Conservation (phyloP, 2,888 invertebrate species). For the Rapana venosa region DNA sequence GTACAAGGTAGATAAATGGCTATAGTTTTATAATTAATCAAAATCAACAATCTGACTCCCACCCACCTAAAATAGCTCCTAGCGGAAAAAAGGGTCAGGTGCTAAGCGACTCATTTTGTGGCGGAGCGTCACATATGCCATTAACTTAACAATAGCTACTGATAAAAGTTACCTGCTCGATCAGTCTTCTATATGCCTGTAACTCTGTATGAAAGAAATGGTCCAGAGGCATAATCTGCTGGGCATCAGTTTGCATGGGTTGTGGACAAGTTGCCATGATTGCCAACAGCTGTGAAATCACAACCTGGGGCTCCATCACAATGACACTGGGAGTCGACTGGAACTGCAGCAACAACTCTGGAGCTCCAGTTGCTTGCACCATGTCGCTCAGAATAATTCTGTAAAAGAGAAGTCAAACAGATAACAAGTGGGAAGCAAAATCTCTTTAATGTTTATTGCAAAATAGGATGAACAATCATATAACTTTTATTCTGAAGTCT, state of each 20-base stretch:
- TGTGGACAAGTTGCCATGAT: constrained; percentile 60
- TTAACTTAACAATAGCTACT: constrained; percentile 43
- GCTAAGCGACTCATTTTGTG: too few species aligned
- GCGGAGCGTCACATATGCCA: too few species aligned
- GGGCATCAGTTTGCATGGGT: constrained; percentile 63
- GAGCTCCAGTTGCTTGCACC: constrained; percentile 70
- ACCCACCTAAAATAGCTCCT: too few species aligned
- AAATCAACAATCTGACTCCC: too few species aligned
- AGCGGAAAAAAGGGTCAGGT: too few species aligned
- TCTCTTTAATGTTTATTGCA: too few species aligned
- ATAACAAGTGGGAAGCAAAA: too few species aligned
- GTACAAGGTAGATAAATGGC: too few species aligned
- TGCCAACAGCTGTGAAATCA: constrained; percentile 57
- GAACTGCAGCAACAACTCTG: constrained; percentile 64
- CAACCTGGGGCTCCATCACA: constrained; percentile 13
- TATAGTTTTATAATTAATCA: too few species aligned
- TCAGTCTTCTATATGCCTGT: constrained; percentile 59
- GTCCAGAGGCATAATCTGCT: constrained; percentile 72
- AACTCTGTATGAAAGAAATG: constrained; percentile 70
- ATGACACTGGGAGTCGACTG: constrained; percentile 37
- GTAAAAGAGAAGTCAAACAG: constrained; percentile 20
- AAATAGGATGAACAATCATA: too few species aligned
- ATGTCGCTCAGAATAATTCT: constrained; percentile 67
- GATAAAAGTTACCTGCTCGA: constrained; percentile 51
- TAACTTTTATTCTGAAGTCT: too few species aligned